phyloP scores from a whole-genome alignment of 2,113 vertebrate species.

The Myocastor coypus region DNA sequence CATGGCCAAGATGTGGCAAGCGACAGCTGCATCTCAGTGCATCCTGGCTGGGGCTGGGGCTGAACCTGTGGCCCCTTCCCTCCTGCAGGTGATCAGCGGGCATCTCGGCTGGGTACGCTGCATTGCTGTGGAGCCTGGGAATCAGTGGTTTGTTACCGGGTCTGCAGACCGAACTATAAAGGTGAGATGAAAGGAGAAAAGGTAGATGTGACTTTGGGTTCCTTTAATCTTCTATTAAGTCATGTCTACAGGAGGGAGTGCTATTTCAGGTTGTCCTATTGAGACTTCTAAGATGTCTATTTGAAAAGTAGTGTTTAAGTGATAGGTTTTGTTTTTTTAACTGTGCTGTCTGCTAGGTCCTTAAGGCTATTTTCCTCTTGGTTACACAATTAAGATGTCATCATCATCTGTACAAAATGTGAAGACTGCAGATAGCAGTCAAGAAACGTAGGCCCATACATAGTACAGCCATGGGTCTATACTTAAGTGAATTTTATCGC shows the following conservation, averaged over 20 bases:
- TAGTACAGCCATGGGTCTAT: background rate
- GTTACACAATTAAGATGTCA: slow-evolving; percentile 12
- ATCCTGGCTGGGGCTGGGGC: background rate
- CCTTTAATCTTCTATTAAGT: background rate
- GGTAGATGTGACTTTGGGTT: background rate
- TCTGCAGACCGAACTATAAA: slow-evolving; percentile 99
- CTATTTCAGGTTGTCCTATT: background rate
- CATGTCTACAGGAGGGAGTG: background rate
- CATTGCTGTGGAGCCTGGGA: slow-evolving; percentile 98
- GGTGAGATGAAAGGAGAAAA: slow-evolving; percentile 84
- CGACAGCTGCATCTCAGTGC: background rate
- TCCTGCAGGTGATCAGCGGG: slow-evolving; percentile 96
- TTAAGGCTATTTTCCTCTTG: background rate
- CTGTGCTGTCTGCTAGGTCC: background rate
- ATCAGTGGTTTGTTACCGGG: slow-evolving; percentile 99
- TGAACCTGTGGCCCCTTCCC: background rate
- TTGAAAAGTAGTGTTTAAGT: slow-evolving; percentile 6
- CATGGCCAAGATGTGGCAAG: background rate
- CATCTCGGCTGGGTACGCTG: slow-evolving; percentile 98
- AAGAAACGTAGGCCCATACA: background rate
- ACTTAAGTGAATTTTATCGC: background rate
- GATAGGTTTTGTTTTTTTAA: background rate
- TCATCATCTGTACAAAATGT: background rate
- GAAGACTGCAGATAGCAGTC: background rate
- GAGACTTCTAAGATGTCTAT: background rate